phyloP scores from a whole-genome alignment of 2,113 vertebrate genomes.

The Bubo bubo region DNA sequence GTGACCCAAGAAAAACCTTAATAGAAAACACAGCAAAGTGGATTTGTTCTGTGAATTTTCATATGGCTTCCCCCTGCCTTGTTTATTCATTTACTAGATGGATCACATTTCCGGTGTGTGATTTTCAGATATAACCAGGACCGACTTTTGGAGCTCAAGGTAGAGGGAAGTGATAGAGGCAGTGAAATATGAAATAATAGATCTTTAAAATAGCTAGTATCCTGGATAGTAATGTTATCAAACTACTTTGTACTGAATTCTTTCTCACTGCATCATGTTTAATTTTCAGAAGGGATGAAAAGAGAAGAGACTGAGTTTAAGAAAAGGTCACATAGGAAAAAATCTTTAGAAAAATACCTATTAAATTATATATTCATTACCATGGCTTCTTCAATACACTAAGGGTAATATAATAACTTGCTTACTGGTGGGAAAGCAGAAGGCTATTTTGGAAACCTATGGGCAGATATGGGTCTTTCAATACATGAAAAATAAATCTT shows the following conservation, averaged over 20 bases:
- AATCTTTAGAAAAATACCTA: not conserved
- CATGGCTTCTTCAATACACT: not conserved
- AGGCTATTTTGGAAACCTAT: not conserved
- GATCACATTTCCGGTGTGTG: not conserved
- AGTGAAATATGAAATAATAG: not conserved
- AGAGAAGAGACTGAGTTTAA: not conserved
- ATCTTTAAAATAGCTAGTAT: slow-evolving; percentile 11
- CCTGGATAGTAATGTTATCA: not conserved
- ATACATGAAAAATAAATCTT: not conserved
- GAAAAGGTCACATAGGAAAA: not conserved
- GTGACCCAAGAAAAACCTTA: slow-evolving; percentile 26
- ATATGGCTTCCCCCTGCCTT: not conserved
- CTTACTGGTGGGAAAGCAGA: not conserved
- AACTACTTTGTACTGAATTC: not conserved
- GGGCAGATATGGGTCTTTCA: not conserved
- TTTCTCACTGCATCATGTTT: not conserved
- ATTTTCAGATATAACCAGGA: not conserved
- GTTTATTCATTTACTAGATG: not conserved
- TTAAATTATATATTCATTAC: not conserved
- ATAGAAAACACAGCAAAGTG: slow-evolving; percentile 3
- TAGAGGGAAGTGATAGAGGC: not conserved
- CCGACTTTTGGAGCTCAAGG: not conserved
- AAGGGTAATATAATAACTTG: not conserved
- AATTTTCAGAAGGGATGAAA: not conserved
- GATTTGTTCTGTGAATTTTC: slow-evolving; percentile 10